These are phyloP conservation scores for Bilobella aurantiaca DNA, from an alignment of 1,140 invertebrate genomes.

Conservation along the genomic window DNA sequence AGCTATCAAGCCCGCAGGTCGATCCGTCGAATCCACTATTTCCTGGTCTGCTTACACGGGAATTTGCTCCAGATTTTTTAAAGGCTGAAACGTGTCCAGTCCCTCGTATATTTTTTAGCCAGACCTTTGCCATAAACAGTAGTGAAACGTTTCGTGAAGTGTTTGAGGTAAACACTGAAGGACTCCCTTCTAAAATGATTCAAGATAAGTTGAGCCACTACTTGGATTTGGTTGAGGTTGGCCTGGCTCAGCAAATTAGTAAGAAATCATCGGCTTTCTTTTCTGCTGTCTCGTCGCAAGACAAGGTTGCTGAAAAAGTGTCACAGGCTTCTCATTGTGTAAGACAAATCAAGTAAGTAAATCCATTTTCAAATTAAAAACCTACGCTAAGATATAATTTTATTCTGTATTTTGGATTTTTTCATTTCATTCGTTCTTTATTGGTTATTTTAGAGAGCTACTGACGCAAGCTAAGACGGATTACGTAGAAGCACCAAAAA, in stretches of 20 bases:
- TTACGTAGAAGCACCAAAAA: slow-evolving; percentile 67
- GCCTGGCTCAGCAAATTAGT: slow-evolving; percentile 91
- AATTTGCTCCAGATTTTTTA: slow-evolving; percentile 37
- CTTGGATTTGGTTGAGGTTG: slow-evolving; percentile 87
- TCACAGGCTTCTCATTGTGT: slow-evolving; percentile 23
- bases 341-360: slow-evolving; percentile 50
- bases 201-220: slow-evolving; percentile 70
- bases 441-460: slow-evolving; percentile 41
- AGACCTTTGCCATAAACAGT: slow-evolving; percentile 68
- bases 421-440: slow-evolving; percentile 7
- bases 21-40: slow-evolving; percentile 21
- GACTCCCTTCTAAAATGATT: slow-evolving; percentile 37
- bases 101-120: slow-evolving; percentile 77
- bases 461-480: slow-evolving; percentile 60
- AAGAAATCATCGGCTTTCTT: slow-evolving; percentile 93
- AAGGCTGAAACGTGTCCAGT: slow-evolving; percentile 54
- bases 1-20: background rate
- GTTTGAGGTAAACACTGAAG: slow-evolving; percentile 51
- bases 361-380: background rate
- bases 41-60: slow-evolving; percentile 37
- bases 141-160: slow-evolving; percentile 73
- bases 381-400: too few relatives aligned
- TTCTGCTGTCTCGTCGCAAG: slow-evolving; percentile 91
- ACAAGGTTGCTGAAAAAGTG: slow-evolving; percentile 44
- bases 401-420: too few relatives aligned